Conservation (phyloP, 2,888 invertebrate genomes). For the Alviniconcha strummeri region DNA sequence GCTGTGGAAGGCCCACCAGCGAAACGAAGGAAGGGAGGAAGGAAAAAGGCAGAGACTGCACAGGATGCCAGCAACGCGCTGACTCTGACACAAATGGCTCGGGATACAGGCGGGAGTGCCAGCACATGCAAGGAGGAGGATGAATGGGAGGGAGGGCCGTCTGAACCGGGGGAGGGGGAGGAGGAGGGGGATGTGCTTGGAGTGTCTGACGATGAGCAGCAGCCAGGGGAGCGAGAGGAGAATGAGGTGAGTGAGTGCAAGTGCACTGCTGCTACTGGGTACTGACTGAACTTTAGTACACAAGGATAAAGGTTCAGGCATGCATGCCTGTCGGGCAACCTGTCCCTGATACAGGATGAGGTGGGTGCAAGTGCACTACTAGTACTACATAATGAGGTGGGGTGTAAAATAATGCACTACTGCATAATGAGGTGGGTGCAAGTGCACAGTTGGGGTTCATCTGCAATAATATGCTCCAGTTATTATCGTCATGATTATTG, state of each 20-base stretch:
- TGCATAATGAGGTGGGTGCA: too few species aligned
- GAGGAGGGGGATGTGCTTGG: constrained; percentile 14
- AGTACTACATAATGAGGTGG: too few species aligned
- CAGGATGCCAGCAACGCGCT: background rate
- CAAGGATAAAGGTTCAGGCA: too few species aligned
- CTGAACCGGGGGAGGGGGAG: constrained; percentile 23
- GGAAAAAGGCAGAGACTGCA: background rate
- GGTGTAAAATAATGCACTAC: too few species aligned
- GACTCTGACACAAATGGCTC: constrained; percentile 39
- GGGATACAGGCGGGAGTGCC: background rate
- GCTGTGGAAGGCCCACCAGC: background rate
- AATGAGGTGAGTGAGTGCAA: background rate
- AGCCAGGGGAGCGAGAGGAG: background rate
- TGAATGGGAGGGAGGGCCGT: background rate
- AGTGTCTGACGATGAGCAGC: constrained; percentile 9
- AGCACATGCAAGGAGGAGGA: background rate
- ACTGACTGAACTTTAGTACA: too few species aligned
- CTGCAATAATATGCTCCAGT: too few species aligned
- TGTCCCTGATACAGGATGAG: too few species aligned
- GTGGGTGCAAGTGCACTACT: too few species aligned
- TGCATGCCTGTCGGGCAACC: too few species aligned
- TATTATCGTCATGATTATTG: too few species aligned
- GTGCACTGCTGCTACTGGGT: background rate
- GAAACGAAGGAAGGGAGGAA: background rate
- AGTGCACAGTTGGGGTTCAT: too few species aligned